A percentile compares a stretch with the other conserved stretches of the same genome.
Conservation (phyloP, 2,113 vertebrate species). For the Entomyzon cyanotis region DNA sequence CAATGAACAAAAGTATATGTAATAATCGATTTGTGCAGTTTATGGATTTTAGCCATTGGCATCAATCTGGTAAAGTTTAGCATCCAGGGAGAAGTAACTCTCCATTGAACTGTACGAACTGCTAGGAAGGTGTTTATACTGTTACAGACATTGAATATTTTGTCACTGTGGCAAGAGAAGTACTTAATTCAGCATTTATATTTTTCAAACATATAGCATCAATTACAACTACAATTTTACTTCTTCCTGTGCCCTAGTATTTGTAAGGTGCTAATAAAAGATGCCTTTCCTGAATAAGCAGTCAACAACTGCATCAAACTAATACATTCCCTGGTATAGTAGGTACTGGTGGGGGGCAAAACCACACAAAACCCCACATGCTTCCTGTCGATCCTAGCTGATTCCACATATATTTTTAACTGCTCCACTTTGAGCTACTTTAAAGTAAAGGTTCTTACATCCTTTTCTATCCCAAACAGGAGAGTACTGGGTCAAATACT, state of each 20-base stretch:
- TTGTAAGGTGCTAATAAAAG: background rate
- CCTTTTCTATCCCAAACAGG: background rate
- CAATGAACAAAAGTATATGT: slow-evolving; percentile 30
- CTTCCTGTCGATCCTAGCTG: background rate
- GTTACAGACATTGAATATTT: background rate
- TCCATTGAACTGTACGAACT: background rate
- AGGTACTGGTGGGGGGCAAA: background rate
- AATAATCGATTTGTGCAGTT: slow-evolving; percentile 18
- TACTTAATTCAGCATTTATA: background rate
- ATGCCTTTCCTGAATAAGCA: background rate
- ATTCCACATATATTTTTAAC: background rate
- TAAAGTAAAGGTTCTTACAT: background rate
- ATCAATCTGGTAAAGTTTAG: slow-evolving; percentile 13
- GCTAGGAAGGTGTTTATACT: background rate
- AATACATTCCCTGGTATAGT: background rate
- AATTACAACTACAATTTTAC: background rate
- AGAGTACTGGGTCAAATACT: background rate
- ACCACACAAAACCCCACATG: background rate
- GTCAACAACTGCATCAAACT: background rate
- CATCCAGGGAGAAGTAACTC: slow-evolving; percentile 22
- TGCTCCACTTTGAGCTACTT: background rate
- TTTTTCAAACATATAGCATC: background rate
- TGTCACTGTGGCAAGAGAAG: background rate
- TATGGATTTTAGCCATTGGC: slow-evolving; percentile 8
- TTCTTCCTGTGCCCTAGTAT: background rate